These are phyloP conservation scores for Oscheius sp. DNA, from an alignment of 2,888 invertebrate species.

Conservation along the genomic window DNA sequence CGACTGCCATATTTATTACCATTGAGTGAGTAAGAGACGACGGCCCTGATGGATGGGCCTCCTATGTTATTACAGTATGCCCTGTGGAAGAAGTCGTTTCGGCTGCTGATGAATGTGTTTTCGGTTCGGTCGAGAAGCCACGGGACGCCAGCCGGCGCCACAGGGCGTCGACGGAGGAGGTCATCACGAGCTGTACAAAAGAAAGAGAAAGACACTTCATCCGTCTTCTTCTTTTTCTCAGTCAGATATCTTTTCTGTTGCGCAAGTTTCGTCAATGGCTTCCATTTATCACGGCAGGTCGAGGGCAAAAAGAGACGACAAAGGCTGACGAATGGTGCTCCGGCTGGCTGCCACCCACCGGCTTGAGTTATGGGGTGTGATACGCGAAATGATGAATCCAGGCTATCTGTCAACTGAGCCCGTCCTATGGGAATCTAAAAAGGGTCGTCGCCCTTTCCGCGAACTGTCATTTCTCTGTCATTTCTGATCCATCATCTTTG, in stretches of 20 bases:
- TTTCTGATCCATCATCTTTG: slow-evolving; percentile 28
- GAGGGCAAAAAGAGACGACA: slow-evolving; percentile 28
- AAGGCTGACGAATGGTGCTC: slow-evolving; percentile 32
- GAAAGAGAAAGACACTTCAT: no score
- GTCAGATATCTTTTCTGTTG: slow-evolving; percentile 6
- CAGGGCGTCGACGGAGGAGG: slow-evolving; percentile 12
- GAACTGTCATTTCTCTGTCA: not conserved
- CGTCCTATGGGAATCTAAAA: not conserved
- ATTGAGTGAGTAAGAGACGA: slow-evolving; percentile 27
- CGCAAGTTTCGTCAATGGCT: slow-evolving; percentile 16
- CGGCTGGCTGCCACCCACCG: slow-evolving; percentile 19
- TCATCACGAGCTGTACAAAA: no score
- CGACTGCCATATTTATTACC: slow-evolving; percentile 36
- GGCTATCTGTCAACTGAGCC: not conserved
- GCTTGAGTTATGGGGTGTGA: slow-evolving; percentile 28
- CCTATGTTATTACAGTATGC: slow-evolving; percentile 12
- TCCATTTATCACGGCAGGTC: slow-evolving; percentile 20
- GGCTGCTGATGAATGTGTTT: slow-evolving; percentile 30
- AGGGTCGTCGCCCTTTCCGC: not conserved
- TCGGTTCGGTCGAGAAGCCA: not conserved
- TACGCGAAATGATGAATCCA: slow-evolving; percentile 22
- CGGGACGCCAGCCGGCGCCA: slow-evolving; percentile 2
- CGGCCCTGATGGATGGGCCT: not conserved
- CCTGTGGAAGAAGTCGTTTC: not conserved
- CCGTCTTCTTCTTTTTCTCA: not conserved